These are phyloP conservation scores for Bombyx mandarina DNA, from an alignment of 1,140 invertebrate genomes.

Conservation along the genomic window DNA sequence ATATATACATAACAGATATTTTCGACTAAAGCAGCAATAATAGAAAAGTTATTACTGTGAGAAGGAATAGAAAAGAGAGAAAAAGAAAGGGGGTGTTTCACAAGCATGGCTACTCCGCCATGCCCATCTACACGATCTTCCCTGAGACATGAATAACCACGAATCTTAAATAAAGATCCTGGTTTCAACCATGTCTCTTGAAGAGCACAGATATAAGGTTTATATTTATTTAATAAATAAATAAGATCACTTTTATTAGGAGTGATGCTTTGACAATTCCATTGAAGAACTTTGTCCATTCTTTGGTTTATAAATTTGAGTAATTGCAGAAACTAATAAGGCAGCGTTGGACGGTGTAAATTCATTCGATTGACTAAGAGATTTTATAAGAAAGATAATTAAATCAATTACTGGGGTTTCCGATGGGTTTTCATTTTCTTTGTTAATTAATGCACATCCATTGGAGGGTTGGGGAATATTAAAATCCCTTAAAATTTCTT, in stretches of 20 bases:
- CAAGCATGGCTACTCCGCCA: background rate
- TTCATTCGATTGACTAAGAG: too few relatives aligned
- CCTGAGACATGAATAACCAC: constrained; percentile 14
- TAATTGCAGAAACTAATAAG: background rate
- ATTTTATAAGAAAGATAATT: too few relatives aligned
- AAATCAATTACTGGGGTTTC: too few relatives aligned
- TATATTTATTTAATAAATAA: constrained; percentile 14
- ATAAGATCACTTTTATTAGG: constrained; percentile 14
- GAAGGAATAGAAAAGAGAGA: background rate
- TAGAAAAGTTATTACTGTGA: background rate
- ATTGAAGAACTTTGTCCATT: constrained; percentile 17
- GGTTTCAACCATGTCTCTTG: constrained; percentile 19
- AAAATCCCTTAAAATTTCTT: too few relatives aligned
- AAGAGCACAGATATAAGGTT: constrained; percentile 10
- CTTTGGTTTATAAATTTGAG: background rate
- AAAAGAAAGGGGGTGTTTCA: background rate
- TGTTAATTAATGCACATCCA: too few relatives aligned
- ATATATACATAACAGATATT: too few relatives aligned
- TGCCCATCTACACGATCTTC: constrained; percentile 15
- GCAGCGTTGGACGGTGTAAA: too few relatives aligned
- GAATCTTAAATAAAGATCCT: constrained; percentile 7
- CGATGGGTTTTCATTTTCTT: too few relatives aligned
- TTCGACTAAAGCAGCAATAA: too few relatives aligned
- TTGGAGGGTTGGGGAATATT: too few relatives aligned
- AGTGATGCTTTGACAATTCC: constrained; percentile 15